A percentile compares a stretch with the other conserved stretches of the same genome.
Conservation (phyloP, 2,888 invertebrate species). For the Vandiemenella viatica region DNA sequence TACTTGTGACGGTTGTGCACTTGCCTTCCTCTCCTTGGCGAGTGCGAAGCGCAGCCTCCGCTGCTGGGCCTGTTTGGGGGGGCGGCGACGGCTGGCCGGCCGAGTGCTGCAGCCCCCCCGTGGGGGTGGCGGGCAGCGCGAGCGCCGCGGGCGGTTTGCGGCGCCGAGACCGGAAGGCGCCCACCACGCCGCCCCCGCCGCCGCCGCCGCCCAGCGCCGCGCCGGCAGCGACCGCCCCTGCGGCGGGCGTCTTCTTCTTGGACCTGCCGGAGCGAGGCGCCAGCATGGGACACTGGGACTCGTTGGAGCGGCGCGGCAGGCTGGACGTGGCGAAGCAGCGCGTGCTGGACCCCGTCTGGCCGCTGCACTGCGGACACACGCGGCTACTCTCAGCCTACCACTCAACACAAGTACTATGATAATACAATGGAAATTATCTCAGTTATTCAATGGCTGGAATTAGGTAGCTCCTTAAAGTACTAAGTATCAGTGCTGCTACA, state of each 20-base stretch:
- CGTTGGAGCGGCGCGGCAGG: slow-evolving; percentile 55
- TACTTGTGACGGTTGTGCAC: no score
- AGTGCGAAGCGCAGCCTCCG: slow-evolving; percentile 71
- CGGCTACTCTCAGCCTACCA: no score
- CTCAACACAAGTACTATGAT: no score
- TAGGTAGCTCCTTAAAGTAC: no score
- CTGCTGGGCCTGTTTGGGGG: slow-evolving; percentile 9
- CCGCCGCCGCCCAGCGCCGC: slow-evolving; percentile 4
- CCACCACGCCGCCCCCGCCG: no score
- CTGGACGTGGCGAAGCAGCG: slow-evolving; percentile 38
- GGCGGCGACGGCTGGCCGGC: slow-evolving; percentile 2
- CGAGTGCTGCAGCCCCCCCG: no score
- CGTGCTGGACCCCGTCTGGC: slow-evolving; percentile 29
- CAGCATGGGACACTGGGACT: slow-evolving; percentile 59
- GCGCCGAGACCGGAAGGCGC: no score
- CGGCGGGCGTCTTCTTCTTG: slow-evolving; percentile 32
- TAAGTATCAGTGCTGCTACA: no score
- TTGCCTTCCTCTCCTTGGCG: slow-evolving; percentile 80
- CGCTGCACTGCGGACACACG: slow-evolving; percentile 57
- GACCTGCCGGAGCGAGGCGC: slow-evolving; percentile 21
- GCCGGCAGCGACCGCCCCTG: neutral
- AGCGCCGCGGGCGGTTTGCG: no score
- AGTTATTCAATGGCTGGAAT: no score
- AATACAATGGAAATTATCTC: no score
- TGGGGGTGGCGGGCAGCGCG: no score